Evolutionary conservation across 2,113 vertebrate species (phyloP).

Genomic region (Ictalurus punctatus): DNA sequence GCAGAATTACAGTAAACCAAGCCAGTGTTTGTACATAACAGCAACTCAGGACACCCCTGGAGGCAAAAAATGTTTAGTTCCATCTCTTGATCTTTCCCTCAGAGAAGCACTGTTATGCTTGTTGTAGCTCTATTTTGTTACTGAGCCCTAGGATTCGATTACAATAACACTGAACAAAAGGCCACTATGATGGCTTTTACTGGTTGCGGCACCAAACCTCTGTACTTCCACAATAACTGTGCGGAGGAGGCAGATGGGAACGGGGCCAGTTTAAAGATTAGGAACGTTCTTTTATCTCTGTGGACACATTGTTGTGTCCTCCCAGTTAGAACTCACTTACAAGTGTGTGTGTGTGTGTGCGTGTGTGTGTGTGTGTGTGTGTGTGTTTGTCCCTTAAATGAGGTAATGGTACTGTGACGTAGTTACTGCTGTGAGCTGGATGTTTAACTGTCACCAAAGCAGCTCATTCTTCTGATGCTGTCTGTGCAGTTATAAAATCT

Average conservation of each 20-base stretch:
- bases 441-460: background rate
- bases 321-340: background rate
- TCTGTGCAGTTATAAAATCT: constrained; percentile 19
- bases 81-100: constrained; percentile 57
- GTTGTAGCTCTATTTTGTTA: constrained; percentile 68
- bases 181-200: constrained; percentile 56
- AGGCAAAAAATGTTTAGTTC: constrained; percentile 54
- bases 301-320: constrained; percentile 19
- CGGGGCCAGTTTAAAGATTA: constrained; percentile 28
- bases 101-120: constrained; percentile 61
- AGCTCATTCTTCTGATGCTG: background rate
- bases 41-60: constrained; percentile 51
- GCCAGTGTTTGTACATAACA: constrained; percentile 59
- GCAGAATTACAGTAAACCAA: constrained; percentile 58
- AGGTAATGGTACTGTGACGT: constrained; percentile 37
- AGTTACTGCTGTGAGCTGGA: constrained; percentile 7
- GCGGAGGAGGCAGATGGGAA: constrained; percentile 58
- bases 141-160: constrained; percentile 68
- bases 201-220: constrained; percentile 60
- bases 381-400: constrained; percentile 28
- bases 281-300: constrained; percentile 37
- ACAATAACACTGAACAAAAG: constrained; percentile 67
- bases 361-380: constrained; percentile 19
- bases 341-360: constrained; percentile 14
- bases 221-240: constrained; percentile 67